A percentile compares a stretch with the other conserved stretches of the same genome.
Evolutionary conservation across 1,140 invertebrate genomes (phyloP).

Genomic region (Drosophila sp.): DNA sequence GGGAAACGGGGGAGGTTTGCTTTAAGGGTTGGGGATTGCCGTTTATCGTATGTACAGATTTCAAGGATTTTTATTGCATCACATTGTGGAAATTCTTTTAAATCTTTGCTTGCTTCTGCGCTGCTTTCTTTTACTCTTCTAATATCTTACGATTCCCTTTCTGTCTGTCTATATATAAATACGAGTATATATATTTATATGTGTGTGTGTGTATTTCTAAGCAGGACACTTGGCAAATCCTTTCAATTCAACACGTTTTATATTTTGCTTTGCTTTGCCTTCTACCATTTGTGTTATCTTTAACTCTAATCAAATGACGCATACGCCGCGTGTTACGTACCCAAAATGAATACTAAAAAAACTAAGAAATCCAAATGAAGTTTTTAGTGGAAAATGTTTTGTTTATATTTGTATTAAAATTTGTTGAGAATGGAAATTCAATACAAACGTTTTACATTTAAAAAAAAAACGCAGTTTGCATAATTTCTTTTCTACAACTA

Average conservation of each 20-base stretch:
- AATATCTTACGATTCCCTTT: conserved; percentile 58
- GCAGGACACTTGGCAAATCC: conserved; percentile 35
- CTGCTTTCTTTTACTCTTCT: conserved; percentile 72
- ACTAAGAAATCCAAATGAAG: conserved; percentile 1
- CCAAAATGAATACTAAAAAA: conserved; percentile 15
- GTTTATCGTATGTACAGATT: conserved; percentile 56
- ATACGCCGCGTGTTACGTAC: conserved; percentile 54
- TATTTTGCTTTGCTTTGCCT: conserved; percentile 38
- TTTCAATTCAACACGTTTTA: conserved; percentile 67
- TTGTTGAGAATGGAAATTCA: no score
- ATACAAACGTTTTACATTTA: no score
- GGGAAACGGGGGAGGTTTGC: no score
- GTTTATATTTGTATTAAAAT: no score
- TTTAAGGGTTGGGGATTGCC: not conserved
- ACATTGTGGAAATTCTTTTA: conserved; percentile 83
- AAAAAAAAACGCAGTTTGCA: no score
- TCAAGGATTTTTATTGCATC: conserved; percentile 81
- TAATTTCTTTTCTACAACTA: no score
- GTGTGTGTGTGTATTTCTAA: conserved; percentile 25
- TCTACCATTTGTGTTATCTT: conserved; percentile 24
- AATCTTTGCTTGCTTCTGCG: conserved; percentile 77
- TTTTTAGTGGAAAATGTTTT: conserved; percentile 3
- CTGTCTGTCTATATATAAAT: conserved; percentile 17
- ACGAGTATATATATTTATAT: not conserved
- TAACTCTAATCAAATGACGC: conserved; percentile 57